These are phyloP conservation scores for Poeciliopsis retropinna DNA, from an alignment of 2,113 vertebrate species.

Conservation along the genomic window DNA sequence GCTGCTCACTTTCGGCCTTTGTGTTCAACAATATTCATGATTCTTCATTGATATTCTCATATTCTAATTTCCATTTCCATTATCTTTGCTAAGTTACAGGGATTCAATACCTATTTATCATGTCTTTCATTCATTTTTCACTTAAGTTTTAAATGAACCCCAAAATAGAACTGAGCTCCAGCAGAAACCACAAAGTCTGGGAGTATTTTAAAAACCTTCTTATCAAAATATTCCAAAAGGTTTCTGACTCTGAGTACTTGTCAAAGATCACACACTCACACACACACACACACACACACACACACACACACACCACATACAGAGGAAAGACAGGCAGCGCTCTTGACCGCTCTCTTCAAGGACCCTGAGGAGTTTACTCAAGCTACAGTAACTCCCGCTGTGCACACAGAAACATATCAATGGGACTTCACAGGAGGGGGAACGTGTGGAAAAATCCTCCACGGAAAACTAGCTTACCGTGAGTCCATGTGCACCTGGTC, in stretches of 20 bases:
- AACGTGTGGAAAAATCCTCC: slow-evolving; percentile 58
- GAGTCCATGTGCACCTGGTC: slow-evolving; percentile 12
- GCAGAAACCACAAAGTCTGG: not conserved
- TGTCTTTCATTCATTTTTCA: no score
- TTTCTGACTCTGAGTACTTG: not conserved
- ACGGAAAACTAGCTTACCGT: slow-evolving; percentile 16
- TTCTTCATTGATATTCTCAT: no score
- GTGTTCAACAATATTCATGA: no score
- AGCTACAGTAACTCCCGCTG: slow-evolving; percentile 31
- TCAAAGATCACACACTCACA: not conserved
- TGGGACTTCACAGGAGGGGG: slow-evolving; percentile 64
- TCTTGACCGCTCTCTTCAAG: slow-evolving; percentile 17
- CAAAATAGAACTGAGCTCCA: not conserved
- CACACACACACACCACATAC: not conserved
- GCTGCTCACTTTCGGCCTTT: no score
- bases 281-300: not conserved
- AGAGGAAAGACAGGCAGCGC: no score
- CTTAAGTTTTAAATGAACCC: not conserved
- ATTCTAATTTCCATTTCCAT: no score
- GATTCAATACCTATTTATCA: no score
- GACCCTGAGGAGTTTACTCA: slow-evolving; percentile 42
- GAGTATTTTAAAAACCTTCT: not conserved
- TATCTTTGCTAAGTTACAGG: no score
- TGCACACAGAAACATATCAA: slow-evolving; percentile 63
- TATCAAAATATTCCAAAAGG: not conserved